Evolutionary conservation across 2,888 invertebrate species (phyloP).

Genomic region (Athrips mouffetella): DNA sequence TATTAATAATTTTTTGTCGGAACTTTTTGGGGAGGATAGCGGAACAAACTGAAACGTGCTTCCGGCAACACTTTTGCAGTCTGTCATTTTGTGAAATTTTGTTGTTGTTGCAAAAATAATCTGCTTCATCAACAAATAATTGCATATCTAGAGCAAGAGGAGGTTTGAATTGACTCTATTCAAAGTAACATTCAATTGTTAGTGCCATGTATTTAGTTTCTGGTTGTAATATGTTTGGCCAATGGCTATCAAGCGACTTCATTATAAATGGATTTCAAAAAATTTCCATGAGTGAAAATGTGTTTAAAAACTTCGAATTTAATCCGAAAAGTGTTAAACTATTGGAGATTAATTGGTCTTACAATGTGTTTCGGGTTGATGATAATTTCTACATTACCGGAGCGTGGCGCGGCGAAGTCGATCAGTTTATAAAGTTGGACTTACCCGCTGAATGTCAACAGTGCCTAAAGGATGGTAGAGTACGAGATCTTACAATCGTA

Average conservation of each 20-base stretch:
- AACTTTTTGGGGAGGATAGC: too few relatives aligned
- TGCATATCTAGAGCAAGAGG: too few relatives aligned
- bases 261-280: conserved; percentile 40
- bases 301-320: conserved; percentile 18
- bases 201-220: conserved; percentile 49
- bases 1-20: too few relatives aligned
- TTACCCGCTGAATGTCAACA: conserved; percentile 38
- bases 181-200: too few relatives aligned
- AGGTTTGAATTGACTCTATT: too few relatives aligned
- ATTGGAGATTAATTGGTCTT: conserved; percentile 56
- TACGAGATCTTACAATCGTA: conserved; percentile 28
- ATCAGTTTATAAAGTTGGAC: conserved; percentile 38
- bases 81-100: too few relatives aligned
- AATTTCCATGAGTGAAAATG: conserved; percentile 24
- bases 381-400: conserved; percentile 51
- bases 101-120: too few relatives aligned
- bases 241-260: conserved; percentile 49
- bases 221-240: conserved; percentile 65
- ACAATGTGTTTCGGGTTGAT: conserved; percentile 51
- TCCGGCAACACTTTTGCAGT: too few relatives aligned
- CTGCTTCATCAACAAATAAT: too few relatives aligned
- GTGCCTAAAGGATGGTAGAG: conserved; percentile 11
- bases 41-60: too few relatives aligned
- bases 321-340: conserved; percentile 28
- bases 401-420: conserved; percentile 43